Conservation (phyloP, 2,113 vertebrate species). For the Mixornis gularis region DNA sequence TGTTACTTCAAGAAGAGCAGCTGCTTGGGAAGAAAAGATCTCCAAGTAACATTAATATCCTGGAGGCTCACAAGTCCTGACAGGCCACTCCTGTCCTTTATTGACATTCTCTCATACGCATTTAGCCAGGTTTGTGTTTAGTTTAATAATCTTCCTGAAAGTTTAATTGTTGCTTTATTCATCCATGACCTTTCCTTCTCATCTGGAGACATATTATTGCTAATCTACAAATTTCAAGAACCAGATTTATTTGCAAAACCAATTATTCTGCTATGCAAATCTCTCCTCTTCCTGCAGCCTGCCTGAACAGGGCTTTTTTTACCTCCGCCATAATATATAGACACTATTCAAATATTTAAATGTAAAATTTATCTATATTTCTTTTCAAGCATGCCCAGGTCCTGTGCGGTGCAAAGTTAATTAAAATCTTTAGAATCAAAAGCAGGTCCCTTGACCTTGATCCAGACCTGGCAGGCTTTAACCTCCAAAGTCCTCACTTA, state of each 20-base stretch:
- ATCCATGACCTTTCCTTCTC: constrained; percentile 77
- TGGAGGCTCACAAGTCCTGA: constrained; percentile 25
- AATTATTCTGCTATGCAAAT: constrained; percentile 80
- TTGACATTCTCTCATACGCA: neutral
- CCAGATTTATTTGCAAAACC: constrained; percentile 79
- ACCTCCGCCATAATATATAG: neutral
- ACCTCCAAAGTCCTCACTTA: constrained; percentile 18
- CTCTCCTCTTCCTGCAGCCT: constrained; percentile 10
- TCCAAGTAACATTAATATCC: constrained; percentile 28
- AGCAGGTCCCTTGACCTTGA: constrained; percentile 48
- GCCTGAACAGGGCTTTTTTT: neutral
- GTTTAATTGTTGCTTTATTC: constrained; percentile 78
- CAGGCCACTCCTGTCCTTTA: constrained; percentile 16
- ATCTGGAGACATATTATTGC: constrained; percentile 77
- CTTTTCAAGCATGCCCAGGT: constrained; percentile 29
- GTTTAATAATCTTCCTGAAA: constrained; percentile 72
- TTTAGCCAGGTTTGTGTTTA: constrained; percentile 66
- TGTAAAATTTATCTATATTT: constrained; percentile 65
- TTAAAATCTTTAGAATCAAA: constrained; percentile 62
- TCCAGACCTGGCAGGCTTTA: neutral
- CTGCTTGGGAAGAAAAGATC: constrained; percentile 9
- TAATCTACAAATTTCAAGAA: constrained; percentile 79
- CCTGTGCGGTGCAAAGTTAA: constrained; percentile 45
- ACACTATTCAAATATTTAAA: constrained; percentile 57
- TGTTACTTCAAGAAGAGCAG: constrained; percentile 32